Base-by-base conservation (phyloP, 2,888 invertebrate species). In the Pristionchus fissidentatus region DNA sequence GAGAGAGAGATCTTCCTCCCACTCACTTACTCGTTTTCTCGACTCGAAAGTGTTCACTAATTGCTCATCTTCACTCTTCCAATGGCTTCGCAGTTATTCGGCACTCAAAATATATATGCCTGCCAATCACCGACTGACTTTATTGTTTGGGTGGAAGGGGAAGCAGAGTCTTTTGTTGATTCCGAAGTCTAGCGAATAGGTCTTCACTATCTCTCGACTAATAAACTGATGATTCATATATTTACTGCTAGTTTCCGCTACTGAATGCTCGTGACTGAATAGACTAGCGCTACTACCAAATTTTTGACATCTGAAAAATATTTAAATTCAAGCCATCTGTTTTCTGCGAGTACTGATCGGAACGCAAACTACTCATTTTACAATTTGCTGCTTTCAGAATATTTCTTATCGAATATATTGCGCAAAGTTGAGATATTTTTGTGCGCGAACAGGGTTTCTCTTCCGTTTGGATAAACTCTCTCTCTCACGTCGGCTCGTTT, bases 61-160 rank as follows among this genome's bases (percentile, higher is more conserved):
- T 66, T 66, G 62, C 62, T 38, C 62, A 66, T 66, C 62, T 38
- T 57, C 52, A n/a, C 52, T 79, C 57, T 22, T 35, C 70, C 32
- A 29, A 10, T 38, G 5, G 15, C 70, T 26, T 38, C 41, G 7
- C n/a, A 10, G 7, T 38, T 38, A 35, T 70, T 57, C 62, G 35
- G 22, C 35, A 66, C 35, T 15, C 66, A 60, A 32, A 32, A 60
- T 32, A 60, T 15, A 60, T 32, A 66, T 62, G 19, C 29, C 62
- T 38, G 66, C 66, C 66, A 38, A 3, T 19, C 66, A 66, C 5
- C 19, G 66, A 22, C 26, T 19, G 66, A 38, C 66, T 66, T 66
- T 38, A 0, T 22, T 66, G 66, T 66, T 66, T 35, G 35, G 66
- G 5, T 22, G 66, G n/a, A n/a, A n/a, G n/a, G n/a, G n/a, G n/a